Conservation (phyloP, 2,888 invertebrate genomes). For the Aleiodes testaceus region DNA sequence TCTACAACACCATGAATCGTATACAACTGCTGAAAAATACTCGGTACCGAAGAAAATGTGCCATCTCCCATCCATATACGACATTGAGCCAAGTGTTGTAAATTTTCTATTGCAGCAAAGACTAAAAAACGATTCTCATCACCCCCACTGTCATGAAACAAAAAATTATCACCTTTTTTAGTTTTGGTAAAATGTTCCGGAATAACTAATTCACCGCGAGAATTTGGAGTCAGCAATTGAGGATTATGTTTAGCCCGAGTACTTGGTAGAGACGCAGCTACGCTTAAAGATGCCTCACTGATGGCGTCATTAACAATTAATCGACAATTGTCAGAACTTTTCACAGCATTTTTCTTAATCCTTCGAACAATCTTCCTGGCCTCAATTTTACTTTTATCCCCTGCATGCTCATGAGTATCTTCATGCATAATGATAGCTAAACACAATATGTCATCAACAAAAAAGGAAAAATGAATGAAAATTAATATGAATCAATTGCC, state of each 20-base stretch:
- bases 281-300: no score
- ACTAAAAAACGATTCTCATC: slow-evolving; percentile 1
- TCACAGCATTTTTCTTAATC: no score
- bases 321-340: no score
- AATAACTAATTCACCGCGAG: not conserved
- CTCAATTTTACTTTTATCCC: no score
- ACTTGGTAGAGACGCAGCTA: no score
- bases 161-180: slow-evolving; percentile 8
- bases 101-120: slow-evolving; percentile 1
- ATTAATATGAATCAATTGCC: no score
- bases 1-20: slow-evolving; percentile 33
- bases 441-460: no score
- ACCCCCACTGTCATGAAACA: slow-evolving; percentile 24
- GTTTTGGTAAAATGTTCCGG: not conserved
- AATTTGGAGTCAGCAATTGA: not conserved
- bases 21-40: slow-evolving; percentile 34
- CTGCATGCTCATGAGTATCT: no score
- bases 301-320: no score
- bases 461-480: no score
- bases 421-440: no score
- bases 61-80: slow-evolving; percentile 14
- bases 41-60: slow-evolving; percentile 29
- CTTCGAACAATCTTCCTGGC: no score
- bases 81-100: slow-evolving; percentile 4
- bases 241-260: not conserved